Evolutionary conservation across 2,888 invertebrate genomes (phyloP).

Genomic region (Callyntrura sp.): DNA sequence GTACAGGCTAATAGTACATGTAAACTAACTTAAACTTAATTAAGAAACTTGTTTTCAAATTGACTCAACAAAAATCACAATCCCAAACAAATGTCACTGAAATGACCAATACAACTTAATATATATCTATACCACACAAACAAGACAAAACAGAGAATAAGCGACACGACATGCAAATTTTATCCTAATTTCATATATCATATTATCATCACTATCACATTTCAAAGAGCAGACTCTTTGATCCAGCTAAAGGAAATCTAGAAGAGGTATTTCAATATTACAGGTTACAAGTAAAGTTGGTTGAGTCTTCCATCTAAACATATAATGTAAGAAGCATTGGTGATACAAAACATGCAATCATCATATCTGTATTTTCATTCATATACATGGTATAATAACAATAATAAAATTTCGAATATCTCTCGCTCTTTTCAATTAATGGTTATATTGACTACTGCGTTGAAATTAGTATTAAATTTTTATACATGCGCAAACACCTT

Average conservation of each 20-base stretch:
- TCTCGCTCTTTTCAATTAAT: neutral
- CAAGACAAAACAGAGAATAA: neutral
- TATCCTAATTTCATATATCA: neutral
- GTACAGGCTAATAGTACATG: neutral
- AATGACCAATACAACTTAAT: neutral
- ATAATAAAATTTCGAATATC: conserved; percentile 58
- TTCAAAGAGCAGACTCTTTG: neutral
- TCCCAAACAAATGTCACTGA: neutral
- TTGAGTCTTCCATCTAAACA: neutral
- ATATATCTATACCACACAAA: neutral
- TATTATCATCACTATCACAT: neutral
- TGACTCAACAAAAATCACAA: conserved; percentile 22
- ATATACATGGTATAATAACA: neutral
- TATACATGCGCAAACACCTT: conserved; percentile 62
- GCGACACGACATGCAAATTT: too few relatives aligned
- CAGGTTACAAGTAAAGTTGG: neutral
- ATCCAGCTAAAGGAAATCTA: too few relatives aligned
- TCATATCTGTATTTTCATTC: neutral
- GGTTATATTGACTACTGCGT: conserved; percentile 60
- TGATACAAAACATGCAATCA: neutral
- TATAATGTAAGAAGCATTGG: neutral
- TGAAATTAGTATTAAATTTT: conserved; percentile 45
- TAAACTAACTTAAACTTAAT: neutral
- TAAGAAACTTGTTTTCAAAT: neutral
- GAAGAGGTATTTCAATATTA: neutral